A percentile compares a stretch with the other conserved stretches of the same genome.
These are phyloP conservation scores for Halocaridina rubra DNA, from an alignment of 2,888 invertebrate species.

Conservation along the genomic window DNA sequence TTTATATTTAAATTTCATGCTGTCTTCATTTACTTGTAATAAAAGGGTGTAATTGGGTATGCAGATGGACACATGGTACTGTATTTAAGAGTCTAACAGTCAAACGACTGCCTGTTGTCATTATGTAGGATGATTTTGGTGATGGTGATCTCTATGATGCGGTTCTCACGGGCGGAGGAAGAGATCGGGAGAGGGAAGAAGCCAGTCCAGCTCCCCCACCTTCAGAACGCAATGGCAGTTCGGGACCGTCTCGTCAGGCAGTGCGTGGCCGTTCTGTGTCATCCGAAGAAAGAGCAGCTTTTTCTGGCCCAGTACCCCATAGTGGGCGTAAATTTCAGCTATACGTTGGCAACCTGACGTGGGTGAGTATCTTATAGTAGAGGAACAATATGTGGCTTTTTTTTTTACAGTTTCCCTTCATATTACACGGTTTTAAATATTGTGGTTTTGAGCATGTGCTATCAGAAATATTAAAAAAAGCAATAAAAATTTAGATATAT, in stretches of 20 bases:
- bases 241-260: constrained; percentile 37
- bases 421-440: too few species aligned
- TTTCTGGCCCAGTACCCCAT: constrained; percentile 59
- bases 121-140: constrained; percentile 64
- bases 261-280: constrained; percentile 34
- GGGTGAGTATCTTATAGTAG: constrained; percentile 70
- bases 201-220: constrained; percentile 33
- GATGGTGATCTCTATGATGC: constrained; percentile 64
- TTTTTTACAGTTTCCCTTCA: too few species aligned
- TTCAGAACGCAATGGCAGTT: constrained; percentile 41
- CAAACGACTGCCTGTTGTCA: constrained; percentile 40
- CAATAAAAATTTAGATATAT: too few species aligned
- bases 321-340: constrained; percentile 84
- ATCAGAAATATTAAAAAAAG: too few species aligned
- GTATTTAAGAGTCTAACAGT: constrained; percentile 23
- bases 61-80: too few species aligned
- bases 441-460: too few species aligned
- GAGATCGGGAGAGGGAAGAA: constrained; percentile 52
- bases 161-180: constrained; percentile 62
- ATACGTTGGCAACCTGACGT: constrained; percentile 98
- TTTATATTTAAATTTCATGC: constrained; percentile 9
- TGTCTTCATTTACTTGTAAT: constrained; percentile 12
- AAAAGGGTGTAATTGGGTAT: not conserved
- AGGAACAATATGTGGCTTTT: too few species aligned
- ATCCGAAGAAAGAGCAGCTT: constrained; percentile 56